These are phyloP conservation scores for Hycleus phaleratus DNA, from an alignment of 1,140 invertebrate genomes.

Conservation along the genomic window DNA sequence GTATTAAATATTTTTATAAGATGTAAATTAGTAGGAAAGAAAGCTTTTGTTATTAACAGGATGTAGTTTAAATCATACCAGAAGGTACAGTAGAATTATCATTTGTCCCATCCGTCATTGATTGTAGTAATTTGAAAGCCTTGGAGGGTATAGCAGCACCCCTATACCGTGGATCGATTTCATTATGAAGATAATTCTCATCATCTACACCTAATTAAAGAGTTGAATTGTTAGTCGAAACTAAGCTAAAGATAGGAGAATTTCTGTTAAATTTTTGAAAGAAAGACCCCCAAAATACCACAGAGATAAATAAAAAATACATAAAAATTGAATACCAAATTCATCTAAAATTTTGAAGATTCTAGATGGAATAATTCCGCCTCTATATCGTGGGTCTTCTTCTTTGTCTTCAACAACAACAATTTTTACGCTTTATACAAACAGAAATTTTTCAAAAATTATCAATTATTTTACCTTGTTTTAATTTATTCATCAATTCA, in stretches of 20 bases:
- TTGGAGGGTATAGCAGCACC: conserved; percentile 62
- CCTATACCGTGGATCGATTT: conserved; percentile 56
- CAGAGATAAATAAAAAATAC: too few species aligned
- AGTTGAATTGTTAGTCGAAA: background rate
- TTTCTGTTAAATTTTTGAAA: background rate
- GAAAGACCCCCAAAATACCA: background rate
- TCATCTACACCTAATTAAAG: conserved; percentile 43
- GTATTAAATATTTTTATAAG: background rate
- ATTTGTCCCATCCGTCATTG: conserved; percentile 44
- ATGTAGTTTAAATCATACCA: conserved; percentile 16
- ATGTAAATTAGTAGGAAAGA: background rate
- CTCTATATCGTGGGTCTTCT: conserved; percentile 47
- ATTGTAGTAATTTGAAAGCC: conserved; percentile 59
- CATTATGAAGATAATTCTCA: conserved; percentile 48
- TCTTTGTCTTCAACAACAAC: conserved; percentile 20
- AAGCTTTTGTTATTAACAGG: background rate
- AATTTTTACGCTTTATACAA: background rate
- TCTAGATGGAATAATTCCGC: conserved; percentile 51
- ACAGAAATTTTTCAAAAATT: background rate
- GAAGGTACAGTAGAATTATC: background rate
- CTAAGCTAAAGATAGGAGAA: background rate
- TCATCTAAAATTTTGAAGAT: conserved; percentile 49
- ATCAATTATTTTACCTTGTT: conserved; percentile 48
- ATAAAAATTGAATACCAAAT: conserved; percentile 35
- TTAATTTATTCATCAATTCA: conserved; percentile 54